Conservation (phyloP, 2,888 invertebrate species). For the Aphodius granarius region DNA sequence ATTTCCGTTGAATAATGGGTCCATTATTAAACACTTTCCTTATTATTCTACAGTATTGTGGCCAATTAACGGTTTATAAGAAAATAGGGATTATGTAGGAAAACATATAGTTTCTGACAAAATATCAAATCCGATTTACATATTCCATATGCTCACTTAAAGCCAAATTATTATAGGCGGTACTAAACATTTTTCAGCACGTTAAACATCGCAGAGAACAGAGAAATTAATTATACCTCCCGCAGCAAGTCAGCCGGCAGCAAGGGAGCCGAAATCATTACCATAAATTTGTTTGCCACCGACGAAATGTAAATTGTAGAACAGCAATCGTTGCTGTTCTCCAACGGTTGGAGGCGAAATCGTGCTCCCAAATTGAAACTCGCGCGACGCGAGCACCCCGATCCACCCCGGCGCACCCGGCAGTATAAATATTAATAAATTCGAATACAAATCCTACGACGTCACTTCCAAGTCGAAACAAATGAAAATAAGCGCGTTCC, state of each 20-base stretch:
- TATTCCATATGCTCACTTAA: not conserved
- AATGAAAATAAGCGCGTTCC: not conserved
- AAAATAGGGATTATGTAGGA: no score
- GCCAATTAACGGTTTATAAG: no score
- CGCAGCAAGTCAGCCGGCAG: not conserved
- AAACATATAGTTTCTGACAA: no score
- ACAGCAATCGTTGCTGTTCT: not conserved
- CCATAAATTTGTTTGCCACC: not conserved
- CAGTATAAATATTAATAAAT: not conserved
- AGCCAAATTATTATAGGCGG: not conserved
- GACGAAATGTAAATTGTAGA: not conserved
- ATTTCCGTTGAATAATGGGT: no score
- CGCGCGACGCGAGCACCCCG: not conserved
- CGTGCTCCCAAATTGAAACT: not conserved
- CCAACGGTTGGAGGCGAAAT: not conserved
- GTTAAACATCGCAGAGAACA: not conserved
- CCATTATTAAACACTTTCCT: no score
- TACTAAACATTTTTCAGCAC: not conserved
- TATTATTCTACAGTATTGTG: no score
- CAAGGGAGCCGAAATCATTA: not conserved
- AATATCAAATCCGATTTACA: no score
- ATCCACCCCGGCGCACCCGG: not conserved
- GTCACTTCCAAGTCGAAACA: not conserved
- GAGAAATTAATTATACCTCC: not conserved
- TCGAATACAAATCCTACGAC: not conserved